phyloP scores from a whole-genome alignment of 2,888 invertebrate genomes.

The Oxyteleia sp. region DNA sequence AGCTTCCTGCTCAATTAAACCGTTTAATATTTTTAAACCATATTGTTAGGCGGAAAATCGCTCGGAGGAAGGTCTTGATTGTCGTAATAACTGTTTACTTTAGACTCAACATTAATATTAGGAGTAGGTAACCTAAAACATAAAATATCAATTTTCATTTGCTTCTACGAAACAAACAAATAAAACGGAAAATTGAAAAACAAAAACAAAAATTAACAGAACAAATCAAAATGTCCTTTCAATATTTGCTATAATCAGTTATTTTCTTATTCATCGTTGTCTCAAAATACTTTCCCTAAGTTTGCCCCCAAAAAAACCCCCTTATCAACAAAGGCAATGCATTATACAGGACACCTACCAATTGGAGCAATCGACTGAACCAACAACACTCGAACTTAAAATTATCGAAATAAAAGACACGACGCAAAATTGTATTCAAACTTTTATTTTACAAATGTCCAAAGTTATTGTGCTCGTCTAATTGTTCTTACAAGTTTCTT shows the following conservation, averaged over 20 bases:
- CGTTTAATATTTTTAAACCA: not conserved
- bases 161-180: not conserved
- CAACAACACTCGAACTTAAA: constrained; percentile 39
- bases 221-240: constrained; percentile 3
- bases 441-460: constrained; percentile 69
- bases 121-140: constrained; percentile 12
- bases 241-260: constrained; percentile 54
- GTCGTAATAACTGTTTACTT: not conserved
- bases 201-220: not conserved
- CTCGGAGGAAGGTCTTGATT: not conserved
- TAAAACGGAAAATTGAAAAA: not conserved
- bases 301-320: constrained; percentile 26
- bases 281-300: constrained; percentile 1
- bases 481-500: constrained; percentile 64
- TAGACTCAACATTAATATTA: constrained; percentile 3
- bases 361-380: constrained; percentile 49
- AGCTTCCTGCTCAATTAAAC: constrained; percentile 5
- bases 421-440: constrained; percentile 66
- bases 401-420: constrained; percentile 64
- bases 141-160: constrained; percentile 18
- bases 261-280: not conserved
- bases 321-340: constrained; percentile 61
- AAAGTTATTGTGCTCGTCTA: constrained; percentile 55
- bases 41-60: no score
- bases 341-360: constrained; percentile 68